These are phyloP conservation scores for Martes martes DNA, from an alignment of 2,113 vertebrate genomes.

Conservation along the genomic window DNA sequence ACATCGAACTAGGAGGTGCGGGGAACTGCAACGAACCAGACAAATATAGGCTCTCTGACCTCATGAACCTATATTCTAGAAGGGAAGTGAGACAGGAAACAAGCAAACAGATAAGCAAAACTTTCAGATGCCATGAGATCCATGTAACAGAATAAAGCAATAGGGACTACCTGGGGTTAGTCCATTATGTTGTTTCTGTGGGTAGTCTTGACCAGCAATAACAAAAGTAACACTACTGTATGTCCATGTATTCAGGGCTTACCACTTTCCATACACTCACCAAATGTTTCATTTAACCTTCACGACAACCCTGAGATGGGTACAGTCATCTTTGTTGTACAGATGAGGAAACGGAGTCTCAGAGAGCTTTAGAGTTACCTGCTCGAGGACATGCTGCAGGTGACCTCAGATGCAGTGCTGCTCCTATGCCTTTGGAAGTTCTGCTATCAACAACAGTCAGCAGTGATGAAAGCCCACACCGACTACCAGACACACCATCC, in stretches of 20 bases:
- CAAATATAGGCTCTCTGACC: not conserved
- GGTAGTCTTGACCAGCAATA: not conserved
- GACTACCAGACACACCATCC: not conserved
- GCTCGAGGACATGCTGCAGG: not conserved
- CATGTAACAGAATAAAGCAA: not conserved
- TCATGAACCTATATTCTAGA: not conserved
- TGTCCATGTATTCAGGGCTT: not conserved
- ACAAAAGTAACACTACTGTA: not conserved
- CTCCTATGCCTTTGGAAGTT: not conserved
- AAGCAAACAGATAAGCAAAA: not conserved
- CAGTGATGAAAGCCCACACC: not conserved
- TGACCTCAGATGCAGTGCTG: not conserved
- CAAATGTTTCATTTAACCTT: not conserved
- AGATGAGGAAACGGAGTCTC: not conserved
- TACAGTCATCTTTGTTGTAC: not conserved
- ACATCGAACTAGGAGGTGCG: not conserved
- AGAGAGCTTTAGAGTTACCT: not conserved
- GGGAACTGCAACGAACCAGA: not conserved
- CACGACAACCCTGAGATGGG: not conserved
- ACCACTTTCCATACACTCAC: not conserved
- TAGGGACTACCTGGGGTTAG: not conserved
- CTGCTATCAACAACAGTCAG: not conserved
- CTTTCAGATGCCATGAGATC: not conserved
- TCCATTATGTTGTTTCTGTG: too few relatives aligned
- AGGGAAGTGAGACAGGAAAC: not conserved